Conservation (phyloP, 2,113 vertebrate genomes). For the Scophthalmus maximus region DNA sequence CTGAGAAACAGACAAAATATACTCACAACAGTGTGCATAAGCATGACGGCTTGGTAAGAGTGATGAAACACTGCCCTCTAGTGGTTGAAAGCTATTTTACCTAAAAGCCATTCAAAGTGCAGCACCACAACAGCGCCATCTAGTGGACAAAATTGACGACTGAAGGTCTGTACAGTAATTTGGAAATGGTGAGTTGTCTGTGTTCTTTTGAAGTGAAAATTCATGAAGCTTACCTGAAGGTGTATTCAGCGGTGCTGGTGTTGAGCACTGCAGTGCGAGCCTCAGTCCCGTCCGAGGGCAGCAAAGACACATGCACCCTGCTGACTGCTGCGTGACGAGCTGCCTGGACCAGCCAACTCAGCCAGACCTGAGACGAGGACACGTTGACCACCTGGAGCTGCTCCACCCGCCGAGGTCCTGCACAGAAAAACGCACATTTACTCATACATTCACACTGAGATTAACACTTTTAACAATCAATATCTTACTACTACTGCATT, state of each 20-base stretch:
- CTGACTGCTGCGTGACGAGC: slow-evolving; percentile 86
- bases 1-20: slow-evolving; percentile 74
- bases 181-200: too few relatives aligned
- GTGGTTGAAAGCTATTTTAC: slow-evolving; percentile 7
- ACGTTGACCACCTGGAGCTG: slow-evolving; percentile 89
- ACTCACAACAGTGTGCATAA: not conserved
- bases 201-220: not conserved
- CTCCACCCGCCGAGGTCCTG: slow-evolving; percentile 91
- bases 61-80: slow-evolving; percentile 24
- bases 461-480: not conserved
- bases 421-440: not conserved
- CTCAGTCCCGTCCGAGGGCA: slow-evolving; percentile 79
- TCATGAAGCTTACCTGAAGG: slow-evolving; percentile 87
- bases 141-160: slow-evolving; percentile 28
- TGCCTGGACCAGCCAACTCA: slow-evolving; percentile 89
- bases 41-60: not conserved
- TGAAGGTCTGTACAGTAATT: slow-evolving; percentile 5
- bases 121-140: slow-evolving; percentile 15
- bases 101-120: not conserved
- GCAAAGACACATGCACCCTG: slow-evolving; percentile 87
- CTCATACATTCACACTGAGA: not conserved
- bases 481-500: not conserved
- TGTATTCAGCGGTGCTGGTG: slow-evolving; percentile 84
- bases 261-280: slow-evolving; percentile 86
- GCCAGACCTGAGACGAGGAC: slow-evolving; percentile 87